Conservation (phyloP, 2,888 invertebrate genomes). For the Dicyrtoma fusca region DNA sequence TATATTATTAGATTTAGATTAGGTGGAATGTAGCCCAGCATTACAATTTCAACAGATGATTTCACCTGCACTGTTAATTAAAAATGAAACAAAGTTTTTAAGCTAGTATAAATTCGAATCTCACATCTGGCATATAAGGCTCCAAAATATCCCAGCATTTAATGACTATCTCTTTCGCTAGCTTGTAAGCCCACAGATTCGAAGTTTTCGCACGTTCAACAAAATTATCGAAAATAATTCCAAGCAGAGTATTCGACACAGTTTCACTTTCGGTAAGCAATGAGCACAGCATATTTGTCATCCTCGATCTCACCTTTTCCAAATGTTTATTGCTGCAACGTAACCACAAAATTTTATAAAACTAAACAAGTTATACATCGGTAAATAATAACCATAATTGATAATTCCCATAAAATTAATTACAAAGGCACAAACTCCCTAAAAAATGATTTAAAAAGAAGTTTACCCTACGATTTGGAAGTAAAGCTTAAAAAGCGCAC, state of each 20-base stretch:
- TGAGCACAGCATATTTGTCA: slow-evolving; percentile 93
- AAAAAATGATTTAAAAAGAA: no score
- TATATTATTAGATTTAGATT: no score
- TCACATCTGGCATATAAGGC: slow-evolving; percentile 89
- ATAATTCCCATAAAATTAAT: no score
- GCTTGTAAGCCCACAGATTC: slow-evolving; percentile 82
- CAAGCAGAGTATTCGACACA: slow-evolving; percentile 89
- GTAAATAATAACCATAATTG: no score
- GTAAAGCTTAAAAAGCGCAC: slow-evolving; percentile 87
- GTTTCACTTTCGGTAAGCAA: slow-evolving; percentile 94
- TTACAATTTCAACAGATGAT: no score
- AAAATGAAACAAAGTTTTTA: no score
- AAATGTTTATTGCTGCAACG: slow-evolving; percentile 86
- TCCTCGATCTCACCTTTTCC: slow-evolving; percentile 92
- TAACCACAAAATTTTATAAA: slow-evolving; percentile 5
- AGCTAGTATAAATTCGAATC: slow-evolving; percentile 60
- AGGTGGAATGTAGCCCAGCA: no score
- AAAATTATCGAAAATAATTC: slow-evolving; percentile 90
- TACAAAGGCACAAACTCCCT: no score
- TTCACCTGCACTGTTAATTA: no score
- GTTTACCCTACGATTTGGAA: slow-evolving; percentile 95
- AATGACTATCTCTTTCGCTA: slow-evolving; percentile 88
- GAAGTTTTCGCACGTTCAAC: slow-evolving; percentile 91
- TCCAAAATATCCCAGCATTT: slow-evolving; percentile 92
- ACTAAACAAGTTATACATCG: no score